Percentiles rank a stretch among this genome's conserved stretches.
These are phyloP conservation scores for Pterocles orientalis DNA, from an alignment of 2,113 vertebrate species.

Conservation along the genomic window DNA sequence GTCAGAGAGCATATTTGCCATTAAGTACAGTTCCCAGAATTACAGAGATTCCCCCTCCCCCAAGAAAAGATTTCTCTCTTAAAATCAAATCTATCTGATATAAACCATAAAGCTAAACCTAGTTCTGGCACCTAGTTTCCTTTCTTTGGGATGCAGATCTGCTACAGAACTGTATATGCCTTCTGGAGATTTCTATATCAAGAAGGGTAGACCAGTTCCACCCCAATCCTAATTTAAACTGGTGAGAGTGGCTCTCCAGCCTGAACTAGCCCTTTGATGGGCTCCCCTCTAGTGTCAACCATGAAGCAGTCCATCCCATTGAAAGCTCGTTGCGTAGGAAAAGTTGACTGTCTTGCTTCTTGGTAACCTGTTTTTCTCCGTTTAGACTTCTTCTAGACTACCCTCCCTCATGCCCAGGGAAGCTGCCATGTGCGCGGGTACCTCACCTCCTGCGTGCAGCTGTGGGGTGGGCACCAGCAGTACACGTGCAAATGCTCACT, in stretches of 20 bases:
- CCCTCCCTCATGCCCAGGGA: not conserved
- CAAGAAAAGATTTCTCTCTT: not conserved
- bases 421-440: not conserved
- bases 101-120: not conserved
- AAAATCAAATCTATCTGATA: not conserved
- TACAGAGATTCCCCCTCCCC: not conserved
- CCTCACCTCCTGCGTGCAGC: not conserved
- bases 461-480: not conserved
- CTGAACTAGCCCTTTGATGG: not conserved
- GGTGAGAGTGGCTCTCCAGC: not conserved
- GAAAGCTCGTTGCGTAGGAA: not conserved
- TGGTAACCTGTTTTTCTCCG: not conserved
- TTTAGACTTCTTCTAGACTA: not conserved
- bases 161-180: not conserved
- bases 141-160: not conserved
- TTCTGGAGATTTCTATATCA: not conserved
- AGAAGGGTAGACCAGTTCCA: not conserved
- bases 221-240: not conserved
- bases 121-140: not conserved
- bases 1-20: not conserved
- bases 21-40: not conserved
- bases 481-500: rapidly evolving
- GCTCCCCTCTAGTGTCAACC: not conserved
- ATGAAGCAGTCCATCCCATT: not conserved
- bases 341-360: not conserved